Percentiles rank a stretch among this genome's conserved stretches.
These are phyloP conservation scores for Lucilia cuprina DNA, from an alignment of 1,140 invertebrate genomes.

Conservation along the genomic window DNA sequence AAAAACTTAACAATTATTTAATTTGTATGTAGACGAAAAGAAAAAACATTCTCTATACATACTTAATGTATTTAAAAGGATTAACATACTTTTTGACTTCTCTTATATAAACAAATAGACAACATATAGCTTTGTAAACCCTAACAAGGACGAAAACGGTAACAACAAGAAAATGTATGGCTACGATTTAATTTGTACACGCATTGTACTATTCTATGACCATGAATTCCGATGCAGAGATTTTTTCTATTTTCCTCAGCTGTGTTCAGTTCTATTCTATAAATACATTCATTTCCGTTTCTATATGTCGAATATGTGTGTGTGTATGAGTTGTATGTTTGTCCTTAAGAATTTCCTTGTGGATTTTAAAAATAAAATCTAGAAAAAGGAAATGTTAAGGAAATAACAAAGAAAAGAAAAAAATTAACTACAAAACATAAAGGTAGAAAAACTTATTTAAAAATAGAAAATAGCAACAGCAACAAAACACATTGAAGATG, in stretches of 20 bases:
- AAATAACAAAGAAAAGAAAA: background rate
- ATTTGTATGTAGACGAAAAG: too few species aligned
- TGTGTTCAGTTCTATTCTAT: background rate
- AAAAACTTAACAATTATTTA: too few species aligned
- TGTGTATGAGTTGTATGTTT: background rate
- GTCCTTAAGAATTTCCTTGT: background rate
- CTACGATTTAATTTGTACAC: background rate
- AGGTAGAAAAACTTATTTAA: background rate
- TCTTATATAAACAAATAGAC: too few species aligned
- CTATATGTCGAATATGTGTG: background rate
- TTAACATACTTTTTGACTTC: too few species aligned
- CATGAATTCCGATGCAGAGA: slow-evolving; percentile 1
- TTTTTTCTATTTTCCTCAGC: background rate
- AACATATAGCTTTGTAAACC: too few species aligned
- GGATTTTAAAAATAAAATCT: background rate
- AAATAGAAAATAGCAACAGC: background rate
- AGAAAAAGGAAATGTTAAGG: background rate
- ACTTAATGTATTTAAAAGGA: too few species aligned
- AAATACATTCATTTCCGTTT: background rate
- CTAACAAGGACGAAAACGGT: too few species aligned
- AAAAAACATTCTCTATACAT: too few species aligned
- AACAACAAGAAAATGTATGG: background rate
- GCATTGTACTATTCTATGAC: background rate
- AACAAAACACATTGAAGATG: background rate
- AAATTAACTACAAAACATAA: background rate